These are phyloP conservation scores for Tipula confusa DNA, from an alignment of 2,888 invertebrate species.

Conservation along the genomic window DNA sequence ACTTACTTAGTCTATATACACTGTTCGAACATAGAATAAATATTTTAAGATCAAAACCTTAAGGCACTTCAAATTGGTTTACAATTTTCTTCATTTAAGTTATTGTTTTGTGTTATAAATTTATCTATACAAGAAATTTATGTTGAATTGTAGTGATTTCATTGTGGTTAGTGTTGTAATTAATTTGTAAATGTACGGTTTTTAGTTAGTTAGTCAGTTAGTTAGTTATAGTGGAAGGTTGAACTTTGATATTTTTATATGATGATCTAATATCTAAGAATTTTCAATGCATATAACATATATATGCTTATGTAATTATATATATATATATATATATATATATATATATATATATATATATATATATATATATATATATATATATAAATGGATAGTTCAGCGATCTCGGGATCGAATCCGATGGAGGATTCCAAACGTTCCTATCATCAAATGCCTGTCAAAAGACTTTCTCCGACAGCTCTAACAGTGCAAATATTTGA, in stretches of 20 bases:
- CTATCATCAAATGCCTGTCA: no score
- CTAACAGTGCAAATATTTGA: no score
- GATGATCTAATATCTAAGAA: not conserved
- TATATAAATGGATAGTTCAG: no score
- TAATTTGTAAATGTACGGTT: not conserved
- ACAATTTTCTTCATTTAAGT: not conserved
- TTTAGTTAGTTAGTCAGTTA: not conserved
- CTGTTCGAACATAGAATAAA: not conserved
- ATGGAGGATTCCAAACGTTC: no score
- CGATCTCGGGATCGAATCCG: no score
- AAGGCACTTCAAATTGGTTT: constrained; percentile 25
- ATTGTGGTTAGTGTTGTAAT: constrained; percentile 6
- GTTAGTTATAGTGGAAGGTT: not conserved
- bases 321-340: no score
- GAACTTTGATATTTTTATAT: not conserved
- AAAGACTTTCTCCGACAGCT: no score
- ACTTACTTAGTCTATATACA: not conserved
- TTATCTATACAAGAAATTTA: not conserved
- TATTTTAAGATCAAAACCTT: constrained; percentile 21
- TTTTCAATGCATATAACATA: no score
- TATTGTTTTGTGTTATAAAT: not conserved
- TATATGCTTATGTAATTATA: no score
- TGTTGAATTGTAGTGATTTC: constrained; percentile 14
- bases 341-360: no score
- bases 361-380: no score